Evolutionary conservation across 2,113 vertebrate species (phyloP).

Genomic region (Dasypus novemcinctus): DNA sequence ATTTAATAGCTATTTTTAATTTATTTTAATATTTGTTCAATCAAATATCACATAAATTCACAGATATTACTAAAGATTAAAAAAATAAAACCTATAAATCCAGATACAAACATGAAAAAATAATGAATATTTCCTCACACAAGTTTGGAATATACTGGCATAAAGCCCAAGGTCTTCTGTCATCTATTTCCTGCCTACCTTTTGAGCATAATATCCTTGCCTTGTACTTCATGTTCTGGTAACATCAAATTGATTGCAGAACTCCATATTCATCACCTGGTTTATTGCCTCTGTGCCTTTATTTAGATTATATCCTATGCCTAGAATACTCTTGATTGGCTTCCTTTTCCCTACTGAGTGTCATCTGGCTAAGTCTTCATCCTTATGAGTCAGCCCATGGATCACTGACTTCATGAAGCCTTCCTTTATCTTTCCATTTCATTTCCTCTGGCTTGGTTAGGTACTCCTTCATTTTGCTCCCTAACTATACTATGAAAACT

Average conservation of each 20-base stretch:
- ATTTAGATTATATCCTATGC: background rate
- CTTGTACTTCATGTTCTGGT: background rate
- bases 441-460: background rate
- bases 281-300: background rate
- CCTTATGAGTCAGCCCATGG: background rate
- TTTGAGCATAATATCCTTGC: background rate
- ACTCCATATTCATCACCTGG: background rate
- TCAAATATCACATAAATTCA: background rate
- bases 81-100: background rate
- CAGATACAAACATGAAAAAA: background rate
- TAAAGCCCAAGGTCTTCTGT: background rate
- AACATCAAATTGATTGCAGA: background rate
- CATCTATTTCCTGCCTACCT: background rate
- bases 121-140: background rate
- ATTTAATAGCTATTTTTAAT: background rate
- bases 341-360: background rate
- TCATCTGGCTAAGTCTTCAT: background rate
- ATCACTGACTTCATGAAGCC: background rate
- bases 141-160: background rate
- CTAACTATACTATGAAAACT: background rate
- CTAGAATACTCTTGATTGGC: background rate
- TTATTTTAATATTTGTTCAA: constrained; percentile 7
- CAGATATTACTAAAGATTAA: background rate
- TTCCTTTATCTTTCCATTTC: background rate
- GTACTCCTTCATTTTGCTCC: background rate